A percentile compares a stretch with the other conserved stretches of the same genome.
phyloP scores from a whole-genome alignment of 1,140 invertebrate genomes.

The Teleogryllus occipitalis region DNA sequence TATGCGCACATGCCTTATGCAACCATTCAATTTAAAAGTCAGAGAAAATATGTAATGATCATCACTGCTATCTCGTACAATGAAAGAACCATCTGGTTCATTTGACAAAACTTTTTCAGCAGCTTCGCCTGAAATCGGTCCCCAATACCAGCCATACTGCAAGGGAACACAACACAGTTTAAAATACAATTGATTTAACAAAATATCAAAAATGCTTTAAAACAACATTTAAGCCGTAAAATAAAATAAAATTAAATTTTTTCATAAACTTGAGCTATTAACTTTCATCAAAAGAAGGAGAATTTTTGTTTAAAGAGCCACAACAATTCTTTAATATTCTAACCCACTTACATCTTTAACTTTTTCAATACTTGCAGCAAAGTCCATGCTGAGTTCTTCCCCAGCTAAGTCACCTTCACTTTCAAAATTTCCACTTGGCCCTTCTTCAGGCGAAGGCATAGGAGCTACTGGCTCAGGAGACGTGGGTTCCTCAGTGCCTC shows the following conservation, averaged over 20 bases:
- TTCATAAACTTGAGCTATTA: not conserved
- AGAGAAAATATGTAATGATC: slow-evolving; percentile 96
- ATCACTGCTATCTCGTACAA: slow-evolving; percentile 94
- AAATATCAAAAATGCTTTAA: not conserved
- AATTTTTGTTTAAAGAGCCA: not conserved
- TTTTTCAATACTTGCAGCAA: slow-evolving; percentile 85
- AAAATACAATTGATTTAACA: not conserved
- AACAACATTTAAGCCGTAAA: not conserved
- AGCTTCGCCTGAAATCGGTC: slow-evolving; percentile 86
- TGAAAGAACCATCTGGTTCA: slow-evolving; percentile 91
- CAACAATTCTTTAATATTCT: not conserved
- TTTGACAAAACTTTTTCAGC: slow-evolving; percentile 89
- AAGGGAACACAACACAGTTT: slow-evolving; percentile 31
- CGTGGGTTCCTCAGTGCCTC: slow-evolving; percentile 34
- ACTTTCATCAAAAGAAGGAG: not conserved
- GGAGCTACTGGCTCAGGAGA: slow-evolving; percentile 21
- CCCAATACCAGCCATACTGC: slow-evolving; percentile 98
- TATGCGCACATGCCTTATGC: slow-evolving; percentile 89
- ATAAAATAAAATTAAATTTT: not conserved
- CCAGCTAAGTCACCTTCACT: slow-evolving; percentile 33
- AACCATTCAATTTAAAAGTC: slow-evolving; percentile 89
- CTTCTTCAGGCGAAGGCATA: slow-evolving; percentile 29
- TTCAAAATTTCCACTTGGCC: slow-evolving; percentile 26
- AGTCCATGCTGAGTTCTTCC: slow-evolving; percentile 58
- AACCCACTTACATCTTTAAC: slow-evolving; percentile 77